phyloP scores from a whole-genome alignment of 2,113 vertebrate genomes.

The Zeus faber region DNA sequence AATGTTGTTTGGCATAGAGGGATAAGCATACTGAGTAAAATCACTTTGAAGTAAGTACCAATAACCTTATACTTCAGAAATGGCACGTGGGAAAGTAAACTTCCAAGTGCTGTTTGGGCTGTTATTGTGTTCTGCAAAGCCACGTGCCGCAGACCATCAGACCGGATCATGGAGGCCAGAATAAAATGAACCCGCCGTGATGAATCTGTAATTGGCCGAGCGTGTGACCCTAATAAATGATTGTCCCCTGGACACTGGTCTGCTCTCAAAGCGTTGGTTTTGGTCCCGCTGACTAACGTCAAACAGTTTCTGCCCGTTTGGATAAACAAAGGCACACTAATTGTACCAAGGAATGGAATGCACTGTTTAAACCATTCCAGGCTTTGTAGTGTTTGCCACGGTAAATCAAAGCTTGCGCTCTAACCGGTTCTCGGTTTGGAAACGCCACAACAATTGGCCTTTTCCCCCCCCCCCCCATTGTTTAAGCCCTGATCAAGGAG shows the following conservation, averaged over 20 bases:
- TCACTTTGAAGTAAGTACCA: background rate
- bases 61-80: background rate
- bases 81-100: background rate
- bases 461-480: too few species aligned
- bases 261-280: constrained; percentile 28
- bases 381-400: constrained; percentile 29
- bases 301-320: constrained; percentile 49
- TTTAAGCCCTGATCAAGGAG: constrained; percentile 1
- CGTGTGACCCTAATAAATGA: constrained; percentile 4
- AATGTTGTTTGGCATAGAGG: background rate
- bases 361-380: constrained; percentile 29
- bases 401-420: constrained; percentile 15
- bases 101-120: background rate
- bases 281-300: constrained; percentile 49
- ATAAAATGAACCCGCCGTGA: constrained; percentile 12
- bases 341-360: constrained; percentile 34
- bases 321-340: constrained; percentile 28
- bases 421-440: background rate
- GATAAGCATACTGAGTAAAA: background rate
- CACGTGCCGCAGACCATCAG: background rate
- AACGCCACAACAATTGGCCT: background rate
- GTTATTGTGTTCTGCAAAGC: too few species aligned
- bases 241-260: constrained; percentile 27
- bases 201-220: constrained; percentile 26
- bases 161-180: background rate